These are phyloP conservation scores for Drosophila neocordata DNA, from an alignment of 1,140 invertebrate species.

Conservation along the genomic window DNA sequence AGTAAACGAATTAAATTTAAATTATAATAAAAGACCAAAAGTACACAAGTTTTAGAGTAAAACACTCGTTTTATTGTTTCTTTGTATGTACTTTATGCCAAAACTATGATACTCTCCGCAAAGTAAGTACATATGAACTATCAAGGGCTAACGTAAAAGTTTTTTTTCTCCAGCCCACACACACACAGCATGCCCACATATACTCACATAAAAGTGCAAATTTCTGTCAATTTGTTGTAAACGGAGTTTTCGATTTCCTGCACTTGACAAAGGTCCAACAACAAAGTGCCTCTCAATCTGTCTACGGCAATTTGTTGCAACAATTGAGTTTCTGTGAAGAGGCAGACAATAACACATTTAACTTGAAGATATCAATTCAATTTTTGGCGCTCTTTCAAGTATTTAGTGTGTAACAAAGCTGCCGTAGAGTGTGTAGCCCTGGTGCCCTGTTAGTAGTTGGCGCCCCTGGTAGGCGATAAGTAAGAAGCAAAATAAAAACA, in stretches of 20 bases:
- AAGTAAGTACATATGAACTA: not conserved
- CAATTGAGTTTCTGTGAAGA: conserved; percentile 25
- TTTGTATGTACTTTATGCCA: not conserved
- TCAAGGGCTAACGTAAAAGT: conserved; percentile 49
- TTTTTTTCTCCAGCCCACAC: conserved; percentile 40
- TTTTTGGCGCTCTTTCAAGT: not conserved
- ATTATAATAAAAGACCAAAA: too few species aligned
- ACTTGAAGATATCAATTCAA: conserved; percentile 8
- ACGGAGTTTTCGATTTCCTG: conserved; percentile 67
- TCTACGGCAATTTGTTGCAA: conserved; percentile 6
- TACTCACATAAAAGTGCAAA: conserved; percentile 53
- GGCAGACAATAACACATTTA: conserved; percentile 1
- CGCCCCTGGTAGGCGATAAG: conserved; percentile 3
- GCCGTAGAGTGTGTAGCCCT: not conserved
- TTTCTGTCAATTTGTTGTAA: conserved; percentile 74
- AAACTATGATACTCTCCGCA: not conserved
- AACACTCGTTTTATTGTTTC: too few species aligned
- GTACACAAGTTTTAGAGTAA: too few species aligned
- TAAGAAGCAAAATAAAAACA: conserved; percentile 33
- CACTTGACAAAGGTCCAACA: conserved; percentile 26
- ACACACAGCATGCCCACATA: not conserved
- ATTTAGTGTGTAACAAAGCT: too few species aligned
- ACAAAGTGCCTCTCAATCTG: conserved; percentile 9
- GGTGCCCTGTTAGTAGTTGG: not conserved
- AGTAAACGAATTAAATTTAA: too few species aligned